Evolutionary conservation across 1,140 invertebrate genomes (phyloP).

Genomic region (Pemphigus obesinymphae): DNA sequence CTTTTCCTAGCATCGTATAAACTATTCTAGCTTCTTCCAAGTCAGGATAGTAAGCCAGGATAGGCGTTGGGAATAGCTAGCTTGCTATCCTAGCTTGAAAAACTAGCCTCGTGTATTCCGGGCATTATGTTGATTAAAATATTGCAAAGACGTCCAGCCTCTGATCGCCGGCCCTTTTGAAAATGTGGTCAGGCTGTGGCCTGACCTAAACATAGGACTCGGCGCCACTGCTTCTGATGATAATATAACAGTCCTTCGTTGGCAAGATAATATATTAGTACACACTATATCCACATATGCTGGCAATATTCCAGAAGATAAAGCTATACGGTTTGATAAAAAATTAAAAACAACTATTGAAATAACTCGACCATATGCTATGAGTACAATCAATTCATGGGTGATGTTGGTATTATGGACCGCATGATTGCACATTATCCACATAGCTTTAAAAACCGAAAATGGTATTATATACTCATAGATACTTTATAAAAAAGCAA

Average conservation of each 20-base stretch:
- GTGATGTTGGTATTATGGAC: constrained; percentile 48
- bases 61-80: too few species aligned
- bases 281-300: background rate
- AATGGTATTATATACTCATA: constrained; percentile 48
- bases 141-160: too few species aligned
- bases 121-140: too few species aligned
- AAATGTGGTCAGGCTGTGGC: too few species aligned
- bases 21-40: too few species aligned
- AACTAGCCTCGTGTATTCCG: too few species aligned
- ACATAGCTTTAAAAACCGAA: constrained; percentile 45
- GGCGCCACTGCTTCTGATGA: too few species aligned
- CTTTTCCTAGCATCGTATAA: too few species aligned
- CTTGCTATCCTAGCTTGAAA: too few species aligned
- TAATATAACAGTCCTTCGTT: background rate
- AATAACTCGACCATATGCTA: constrained; percentile 45
- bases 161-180: too few species aligned
- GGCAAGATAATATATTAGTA: background rate
- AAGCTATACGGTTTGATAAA: constrained; percentile 44
- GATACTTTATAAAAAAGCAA: constrained; percentile 42
- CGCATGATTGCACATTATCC: constrained; percentile 46
- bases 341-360: constrained; percentile 15
- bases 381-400: constrained; percentile 49
- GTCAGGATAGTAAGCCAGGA: too few species aligned
- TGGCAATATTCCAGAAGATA: background rate
- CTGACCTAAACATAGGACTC: too few species aligned